Base-by-base conservation (phyloP, 2,797 vertebrate genomes). In the Buphagus erythrorhynchus region DNA sequence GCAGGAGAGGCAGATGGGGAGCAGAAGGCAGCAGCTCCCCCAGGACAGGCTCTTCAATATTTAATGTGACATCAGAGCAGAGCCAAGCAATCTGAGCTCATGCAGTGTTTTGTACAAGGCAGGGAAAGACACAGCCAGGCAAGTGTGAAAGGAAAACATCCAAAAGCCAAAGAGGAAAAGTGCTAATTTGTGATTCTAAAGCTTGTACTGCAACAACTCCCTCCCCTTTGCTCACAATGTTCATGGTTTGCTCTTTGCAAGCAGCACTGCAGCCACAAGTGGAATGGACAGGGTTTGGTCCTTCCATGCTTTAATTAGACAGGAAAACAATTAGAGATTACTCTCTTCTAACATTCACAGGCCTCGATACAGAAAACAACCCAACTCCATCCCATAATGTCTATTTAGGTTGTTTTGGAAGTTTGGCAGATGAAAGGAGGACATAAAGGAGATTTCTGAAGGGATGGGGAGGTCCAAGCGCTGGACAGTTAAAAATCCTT, bases 11-110 rank as follows among this genome's bases (percentile, higher is more conserved):
- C 91, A 93, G 78, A 77, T 74, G 89, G 75, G 88, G 52, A 94
- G 75, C 90, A 97, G 94, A 77, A 95, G 78, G 89, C 89, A 86
- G 81, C 87, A 83, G 12, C 45, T 83, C 85, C 89, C 87, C 26
- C 54, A 67, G 87, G 95, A 87, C 85, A 65, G 10, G 36, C 78
- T 71, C 87, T 58, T 65, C 38, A 33, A 80, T 69, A 59, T 80
- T 91, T 51, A 67, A 95, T 7, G 48, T 1, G 4, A 82, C 87
- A 80, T n/a, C 57, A 51, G 87, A 69, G 36, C 48, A 26, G 36
- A 3, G n/a, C 91, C 48, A 15, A 87, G 74, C 0, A 13, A 69
- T 16, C 81, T 29, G 1, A 74, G 63, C 86, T 89, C 91, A 17
- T 0, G 15, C 36, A 14, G 72, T 7, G 17, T 43, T 71, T 67